Base-by-base conservation (phyloP, 2,888 invertebrate species). In the Uloborus plumipes region DNA sequence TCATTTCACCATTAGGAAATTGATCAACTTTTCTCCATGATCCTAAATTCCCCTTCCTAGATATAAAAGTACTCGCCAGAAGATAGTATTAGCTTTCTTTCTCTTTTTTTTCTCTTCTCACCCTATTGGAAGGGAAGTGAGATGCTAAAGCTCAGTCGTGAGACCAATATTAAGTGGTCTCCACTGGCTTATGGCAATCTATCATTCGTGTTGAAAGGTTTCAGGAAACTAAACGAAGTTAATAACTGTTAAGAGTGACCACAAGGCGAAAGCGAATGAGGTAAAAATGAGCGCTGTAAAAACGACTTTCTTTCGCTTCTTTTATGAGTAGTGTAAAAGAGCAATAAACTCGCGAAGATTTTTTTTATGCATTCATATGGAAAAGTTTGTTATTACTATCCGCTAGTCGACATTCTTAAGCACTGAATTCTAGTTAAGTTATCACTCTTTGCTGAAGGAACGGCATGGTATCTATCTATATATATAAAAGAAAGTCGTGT, bases 1-100 rank as follows among this genome's bases (percentile, higher is more conserved):
- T 76, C 76, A 76, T 76, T 76, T 76, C 69, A 76, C 69, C 76
- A 76, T 76, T 76, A 69, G 76, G 76, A 69, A 76, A 76, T 76
- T 76, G 76, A 76, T 76, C 76, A 76, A 76, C 76, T 76, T 76
- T 76, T 62, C 66, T 62, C 69, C 62, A 76, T 76, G 76, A 76
- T 69, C 76, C 76, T 53, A 62, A 76, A 76, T 69, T 76, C 69
- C 53, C 53, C 69, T 76, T 69, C 76, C 76, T 62, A 69, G 69
- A 69, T 69, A 69, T 69, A 39, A 58, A 66, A 74, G 74, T 69
- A 53, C 69, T 61, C 70, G 70, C 76, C 53, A 76, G 76, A 53
- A 69, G 76, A 76, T 59, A 65, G 69, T 61, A 76, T 76, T 76
- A 76, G 70, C 76, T 76, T 76, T 76, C 59, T 76, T 18, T 67